These are phyloP conservation scores for Odontothrips loti DNA, from an alignment of 2,888 invertebrate species.

Conservation along the genomic window DNA sequence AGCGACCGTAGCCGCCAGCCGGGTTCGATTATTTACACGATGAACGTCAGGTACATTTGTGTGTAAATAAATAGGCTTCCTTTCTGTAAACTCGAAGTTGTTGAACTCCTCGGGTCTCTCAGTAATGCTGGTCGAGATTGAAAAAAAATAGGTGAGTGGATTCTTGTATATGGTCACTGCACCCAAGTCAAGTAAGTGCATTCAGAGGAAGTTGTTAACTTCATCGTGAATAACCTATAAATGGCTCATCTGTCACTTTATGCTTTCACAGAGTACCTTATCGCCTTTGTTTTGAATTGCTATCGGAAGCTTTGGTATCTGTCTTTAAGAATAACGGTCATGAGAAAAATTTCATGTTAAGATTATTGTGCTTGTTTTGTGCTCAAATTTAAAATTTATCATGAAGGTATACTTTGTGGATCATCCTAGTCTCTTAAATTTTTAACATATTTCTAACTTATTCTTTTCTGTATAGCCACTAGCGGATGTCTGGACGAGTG, in stretches of 20 bases:
- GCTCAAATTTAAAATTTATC: too few species aligned
- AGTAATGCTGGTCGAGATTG: background rate
- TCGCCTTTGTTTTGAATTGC: background rate
- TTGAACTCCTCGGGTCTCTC: background rate
- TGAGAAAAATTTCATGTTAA: too few species aligned
- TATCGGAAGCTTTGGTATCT: background rate
- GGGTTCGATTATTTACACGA: too few species aligned
- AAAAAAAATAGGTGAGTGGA: background rate
- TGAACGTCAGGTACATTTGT: background rate
- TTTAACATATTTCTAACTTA: background rate
- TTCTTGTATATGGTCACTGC: background rate
- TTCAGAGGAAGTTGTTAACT: background rate
- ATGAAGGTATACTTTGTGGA: too few species aligned
- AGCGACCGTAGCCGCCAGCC: too few species aligned
- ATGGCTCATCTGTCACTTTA: background rate
- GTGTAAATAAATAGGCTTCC: constrained; percentile 20
- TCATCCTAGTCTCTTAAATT: background rate
- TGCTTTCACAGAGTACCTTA: too few species aligned
- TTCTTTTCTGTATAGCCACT: background rate
- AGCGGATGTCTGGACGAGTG: background rate
- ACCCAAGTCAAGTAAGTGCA: background rate
- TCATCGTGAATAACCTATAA: background rate
- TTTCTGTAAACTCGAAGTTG: background rate
- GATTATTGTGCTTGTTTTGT: too few species aligned
- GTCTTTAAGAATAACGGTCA: background rate